phyloP scores from a whole-genome alignment of 1,140 invertebrate species.

The Aphelinus certus region DNA sequence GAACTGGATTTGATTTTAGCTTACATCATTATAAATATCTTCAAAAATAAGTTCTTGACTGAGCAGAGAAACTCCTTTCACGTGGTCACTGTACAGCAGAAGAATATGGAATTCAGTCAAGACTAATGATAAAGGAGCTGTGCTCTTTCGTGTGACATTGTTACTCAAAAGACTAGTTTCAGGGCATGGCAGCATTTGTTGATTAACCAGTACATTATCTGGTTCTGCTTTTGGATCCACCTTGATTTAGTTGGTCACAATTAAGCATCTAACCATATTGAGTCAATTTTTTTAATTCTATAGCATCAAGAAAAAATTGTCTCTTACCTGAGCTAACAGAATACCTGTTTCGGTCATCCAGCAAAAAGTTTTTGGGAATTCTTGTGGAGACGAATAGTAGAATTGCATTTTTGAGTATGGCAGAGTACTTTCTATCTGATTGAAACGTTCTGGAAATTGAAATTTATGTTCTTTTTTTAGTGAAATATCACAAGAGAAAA shows the following conservation, averaged over 20 bases:
- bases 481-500: constrained; percentile 33
- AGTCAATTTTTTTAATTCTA: constrained; percentile 46
- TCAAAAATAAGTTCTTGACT: constrained; percentile 90
- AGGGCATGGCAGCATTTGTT: constrained; percentile 72
- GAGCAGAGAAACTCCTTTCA: constrained; percentile 86
- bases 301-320: neutral
- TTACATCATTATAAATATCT: constrained; percentile 79
- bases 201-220: constrained; percentile 70
- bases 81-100: constrained; percentile 82
- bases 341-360: constrained; percentile 86
- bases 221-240: constrained; percentile 67
- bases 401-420: constrained; percentile 84
- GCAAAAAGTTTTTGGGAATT: constrained; percentile 81
- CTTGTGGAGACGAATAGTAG: constrained; percentile 74
- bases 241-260: constrained; percentile 49
- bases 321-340: constrained; percentile 72
- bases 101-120: constrained; percentile 92
- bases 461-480: constrained; percentile 36
- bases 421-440: constrained; percentile 79
- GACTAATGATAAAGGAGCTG: constrained; percentile 79
- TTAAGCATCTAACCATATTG: constrained; percentile 68
- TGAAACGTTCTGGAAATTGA: constrained; percentile 69
- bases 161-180: constrained; percentile 57
- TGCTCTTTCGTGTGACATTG: constrained; percentile 45
- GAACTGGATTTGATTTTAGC: constrained; percentile 29